Base-by-base conservation (phyloP, 2,113 vertebrate genomes). In the Cyphotilapia sp. region DNA sequence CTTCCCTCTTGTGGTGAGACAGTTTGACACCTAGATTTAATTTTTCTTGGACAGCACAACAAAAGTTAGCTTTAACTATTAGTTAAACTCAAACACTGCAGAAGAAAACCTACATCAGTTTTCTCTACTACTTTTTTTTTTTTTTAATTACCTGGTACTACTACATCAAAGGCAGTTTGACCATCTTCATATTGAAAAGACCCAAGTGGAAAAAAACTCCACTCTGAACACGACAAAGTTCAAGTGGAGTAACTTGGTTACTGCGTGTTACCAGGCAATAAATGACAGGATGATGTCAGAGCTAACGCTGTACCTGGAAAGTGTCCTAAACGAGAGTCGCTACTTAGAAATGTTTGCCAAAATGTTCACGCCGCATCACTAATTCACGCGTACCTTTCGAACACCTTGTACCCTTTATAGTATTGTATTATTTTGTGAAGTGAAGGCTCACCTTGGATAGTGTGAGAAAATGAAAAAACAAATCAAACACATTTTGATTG, bases 1-100 rank as follows among this genome's bases (percentile, higher is more conserved):
- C 88, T 93, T 57, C 95, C 95, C 95, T 94, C 96, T 96, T 94
- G 95, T 96, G 96, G 94, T 88, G 53, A 33, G 7, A 88, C 9
- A 54, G 14, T 29, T 71, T 42, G n/a, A 51, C 35, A 63, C 33
- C 4, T 63, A 56, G 33, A 17, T 66, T 5, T 11, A 3, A 29
- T 22, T 71, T 38, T 83, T 31, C 7, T 51, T 27, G 5, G 5
- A 22, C 9, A 56, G n/a, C 19, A 40, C 4, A 33, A 11, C 45
- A 7, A 61, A 51, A 49, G 16, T 69, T 22, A 35, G 19, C 4
- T 42, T 6, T 22, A 27, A 42, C 29, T 45, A 80, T 7, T 17
- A 31, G 13, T 38, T 31, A 27, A 78, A 19, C 4, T 61, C 11
- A 71, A 88, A 7, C 8, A 35, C 13, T 35, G 7, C 11, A 27